Evolutionary conservation across 2,797 vertebrate genomes (phyloP), one percentile per base, ranked within the genome.

Genomic region (Xenopus petersii): DNA sequence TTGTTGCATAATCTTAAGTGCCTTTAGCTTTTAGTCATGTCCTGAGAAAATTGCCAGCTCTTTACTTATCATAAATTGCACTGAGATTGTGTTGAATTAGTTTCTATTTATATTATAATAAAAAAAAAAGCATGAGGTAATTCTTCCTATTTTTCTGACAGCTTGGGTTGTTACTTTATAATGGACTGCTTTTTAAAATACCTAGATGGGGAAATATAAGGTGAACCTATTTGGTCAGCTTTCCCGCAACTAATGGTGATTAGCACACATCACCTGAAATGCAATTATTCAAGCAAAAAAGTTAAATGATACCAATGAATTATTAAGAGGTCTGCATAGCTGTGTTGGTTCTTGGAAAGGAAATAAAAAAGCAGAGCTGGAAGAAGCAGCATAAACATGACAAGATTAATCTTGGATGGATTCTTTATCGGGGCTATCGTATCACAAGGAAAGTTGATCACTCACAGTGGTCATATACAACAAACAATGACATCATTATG

Each of bases 11-110:
- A 71, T 65, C n/a, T 54, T 71, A 71, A 76, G 68, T 71, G 63
- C 54, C 62, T 76, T 76, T 66, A 76, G 67, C 68, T 76, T 76
- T 70, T 46, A 70, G 67, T 11, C 68, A 26, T 66, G 68, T 70
- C 54, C 54, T 76, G 55, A 76, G 68, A 76, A 76, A 76, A 76
- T 76, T 70, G 74, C 74, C 74, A 70, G 70, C 65, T 76, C 62
- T 76, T 60, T 76, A 76, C 74, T 76, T 76, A 75, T 47, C 74
- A 75, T 69, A 70, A 75, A 75, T 75, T 76, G 74, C 74, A 36
- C 62, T 76, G 42, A 76, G 68, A 76, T 64, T 65, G 68, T 71
- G 68, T 76, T 70, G 36, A 75, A 75, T 70, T 58, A 64, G 61
- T 58, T 76, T 76, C 74, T 70, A 75, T 75, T 75, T 75, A 75